phyloP scores from a whole-genome alignment of 2,888 invertebrate genomes.

The Abscondita cerata region DNA sequence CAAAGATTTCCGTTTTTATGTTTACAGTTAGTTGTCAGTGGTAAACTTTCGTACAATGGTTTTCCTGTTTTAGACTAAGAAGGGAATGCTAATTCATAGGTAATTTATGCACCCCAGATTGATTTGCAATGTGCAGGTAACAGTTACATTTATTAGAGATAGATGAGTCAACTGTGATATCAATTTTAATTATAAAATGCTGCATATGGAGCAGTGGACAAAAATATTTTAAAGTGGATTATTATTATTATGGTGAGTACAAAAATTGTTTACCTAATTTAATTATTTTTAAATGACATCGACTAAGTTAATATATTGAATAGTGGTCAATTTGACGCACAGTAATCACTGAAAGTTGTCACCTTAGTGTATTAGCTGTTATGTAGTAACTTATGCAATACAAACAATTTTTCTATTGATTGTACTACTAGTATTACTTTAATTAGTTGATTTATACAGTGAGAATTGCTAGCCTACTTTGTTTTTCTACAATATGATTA shows the following conservation, averaged over 20 bases:
- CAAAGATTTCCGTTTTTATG: background rate
- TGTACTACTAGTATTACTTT: too few species aligned
- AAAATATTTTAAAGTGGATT: background rate
- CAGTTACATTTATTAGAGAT: slow-evolving; percentile 10
- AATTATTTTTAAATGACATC: too few species aligned
- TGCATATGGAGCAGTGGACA: background rate
- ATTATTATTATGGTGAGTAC: background rate
- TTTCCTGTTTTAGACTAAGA: background rate
- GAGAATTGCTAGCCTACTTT: too few species aligned
- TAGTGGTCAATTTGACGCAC: too few species aligned
- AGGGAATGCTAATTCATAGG: slow-evolving; percentile 4
- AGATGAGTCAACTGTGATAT: slow-evolving; percentile 15
- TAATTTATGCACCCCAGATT: slow-evolving; percentile 16
- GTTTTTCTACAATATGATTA: too few species aligned
- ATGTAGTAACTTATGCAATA: too few species aligned
- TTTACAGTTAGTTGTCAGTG: slow-evolving; percentile 5
- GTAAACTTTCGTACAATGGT: background rate
- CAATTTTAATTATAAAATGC: slow-evolving; percentile 4
- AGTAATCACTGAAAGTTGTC: too few species aligned
- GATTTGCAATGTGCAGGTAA: slow-evolving; percentile 17
- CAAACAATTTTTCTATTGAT: too few species aligned
- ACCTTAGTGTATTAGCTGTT: too few species aligned
- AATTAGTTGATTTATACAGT: too few species aligned
- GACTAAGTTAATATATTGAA: too few species aligned
- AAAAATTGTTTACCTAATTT: background rate